Percentiles rank a stretch among this genome's conserved stretches.
phyloP scores from a whole-genome alignment of 2,797 vertebrate genomes.

The Saxicola maurus region DNA sequence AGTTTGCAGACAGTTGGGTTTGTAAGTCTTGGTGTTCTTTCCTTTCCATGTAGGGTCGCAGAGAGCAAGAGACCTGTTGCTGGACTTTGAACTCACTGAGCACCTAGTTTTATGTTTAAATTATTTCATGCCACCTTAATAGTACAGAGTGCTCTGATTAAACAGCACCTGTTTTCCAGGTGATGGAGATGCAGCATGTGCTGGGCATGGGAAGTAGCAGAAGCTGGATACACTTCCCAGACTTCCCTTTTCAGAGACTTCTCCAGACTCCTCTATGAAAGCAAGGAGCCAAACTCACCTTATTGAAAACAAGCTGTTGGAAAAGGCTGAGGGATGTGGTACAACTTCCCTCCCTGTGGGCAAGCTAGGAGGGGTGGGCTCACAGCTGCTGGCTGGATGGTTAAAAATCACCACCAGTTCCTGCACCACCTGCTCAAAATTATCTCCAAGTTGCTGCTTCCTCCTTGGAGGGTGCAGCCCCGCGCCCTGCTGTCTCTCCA shows the following conservation, averaged over 20 bases:
- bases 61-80: neutral
- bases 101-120: neutral
- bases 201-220: neutral
- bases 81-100: neutral
- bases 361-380: neutral
- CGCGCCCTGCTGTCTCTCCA: neutral
- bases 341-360: fast-evolving
- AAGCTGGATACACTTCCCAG: too few relatives aligned
- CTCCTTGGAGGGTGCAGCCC: neutral
- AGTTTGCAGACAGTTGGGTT: neutral
- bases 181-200: neutral
- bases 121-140: neutral
- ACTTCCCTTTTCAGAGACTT: neutral
- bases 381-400: neutral
- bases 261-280: neutral
- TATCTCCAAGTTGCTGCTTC: neutral
- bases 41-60: neutral
- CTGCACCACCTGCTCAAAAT: neutral
- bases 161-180: neutral
- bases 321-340: neutral
- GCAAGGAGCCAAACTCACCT: neutral
- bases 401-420: neutral
- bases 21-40: neutral
- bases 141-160: neutral
- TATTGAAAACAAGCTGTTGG: fast-evolving